Evolutionary conservation across 1,140 invertebrate species (phyloP), one percentile per base, ranked within the genome.

Genomic region (Lethrus apterus): DNA sequence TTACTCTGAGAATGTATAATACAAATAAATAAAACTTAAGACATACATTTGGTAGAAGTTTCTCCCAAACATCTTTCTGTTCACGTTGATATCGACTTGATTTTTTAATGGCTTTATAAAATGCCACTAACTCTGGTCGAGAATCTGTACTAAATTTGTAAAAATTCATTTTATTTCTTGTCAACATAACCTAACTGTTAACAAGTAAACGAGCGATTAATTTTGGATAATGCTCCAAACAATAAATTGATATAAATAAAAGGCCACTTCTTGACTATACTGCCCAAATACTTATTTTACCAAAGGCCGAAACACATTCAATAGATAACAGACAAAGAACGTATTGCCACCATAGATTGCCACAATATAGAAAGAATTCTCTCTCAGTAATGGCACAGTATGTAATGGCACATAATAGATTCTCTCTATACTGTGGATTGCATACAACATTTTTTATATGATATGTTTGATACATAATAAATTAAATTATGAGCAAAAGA

Each of bases 61-160:
- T 20, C 15, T 36, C 14, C 34, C 34, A 36, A 8, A 36, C 4
- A 3, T 36, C 34, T 14, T n/a, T 3, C 34, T n/a, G 3, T 15
- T n/a, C 2, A 15, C 5, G 2, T 4, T 3, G 34, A n/a, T 14
- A 15, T 13, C 14, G 13, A 34, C 8, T 36, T 36, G 15, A 18
- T 17, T 36, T 17, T 7, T 13, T 18, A 7, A 36, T 18, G 15
- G n/a, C 34, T 36, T 36, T 36, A 36, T 17, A 17, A 20, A 36
- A 36, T n/a, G 4, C 14, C 4, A 15, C 3, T 36, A 36, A 20
- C 3, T 36, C 34, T 20, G 3, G 4, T 36, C 19, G 14, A 36
- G 4, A 4, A 17, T 36, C 14, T 20, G 15, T 14, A 36, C 34
- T 36, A 36, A 36, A 36, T 20, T 36, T 36, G n/a, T 36, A 36